These are phyloP conservation scores for fruit fly (Drosophila melanogaster) DNA, from an alignment of 1,140 invertebrate species.

Conservation along the genomic window DNA sequence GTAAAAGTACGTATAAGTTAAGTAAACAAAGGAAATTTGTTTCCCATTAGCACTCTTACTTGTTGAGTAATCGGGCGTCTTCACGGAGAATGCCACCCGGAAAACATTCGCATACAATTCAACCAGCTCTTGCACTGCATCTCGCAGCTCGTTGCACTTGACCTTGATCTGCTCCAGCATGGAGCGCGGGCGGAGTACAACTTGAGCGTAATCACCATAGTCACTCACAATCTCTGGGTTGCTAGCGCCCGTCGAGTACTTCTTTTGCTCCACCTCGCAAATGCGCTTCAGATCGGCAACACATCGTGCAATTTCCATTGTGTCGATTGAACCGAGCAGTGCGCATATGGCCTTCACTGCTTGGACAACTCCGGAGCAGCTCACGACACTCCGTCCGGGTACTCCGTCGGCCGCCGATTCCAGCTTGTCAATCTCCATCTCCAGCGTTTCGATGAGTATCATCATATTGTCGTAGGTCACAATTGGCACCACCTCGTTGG, in stretches of 20 bases:
- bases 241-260: constrained; percentile 56
- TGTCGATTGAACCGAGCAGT: constrained; percentile 94
- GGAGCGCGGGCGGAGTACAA: constrained; percentile 85
- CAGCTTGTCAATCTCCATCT: constrained; percentile 92
- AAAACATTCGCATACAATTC: constrained; percentile 93
- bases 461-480: constrained; percentile 90
- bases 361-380: constrained; percentile 89
- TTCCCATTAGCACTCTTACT: constrained; percentile 52
- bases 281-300: constrained; percentile 89
- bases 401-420: constrained; percentile 87
- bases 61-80: constrained; percentile 69
- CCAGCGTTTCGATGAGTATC: constrained; percentile 92
- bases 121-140: constrained; percentile 90
- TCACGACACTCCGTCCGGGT: constrained; percentile 85
- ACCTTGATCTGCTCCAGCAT: constrained; percentile 86
- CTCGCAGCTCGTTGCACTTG: constrained; percentile 89
- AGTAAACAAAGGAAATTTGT: neutral
- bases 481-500: constrained; percentile 88
- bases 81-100: constrained; percentile 90
- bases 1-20: constrained; percentile 25
- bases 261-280: constrained; percentile 85
- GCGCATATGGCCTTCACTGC: constrained; percentile 96
- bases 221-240: constrained; percentile 85
- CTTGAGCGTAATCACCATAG: constrained; percentile 87
- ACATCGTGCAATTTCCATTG: constrained; percentile 91